These are phyloP conservation scores for Deilephila elpenor DNA, from an alignment of 2,888 invertebrate species.

Conservation along the genomic window DNA sequence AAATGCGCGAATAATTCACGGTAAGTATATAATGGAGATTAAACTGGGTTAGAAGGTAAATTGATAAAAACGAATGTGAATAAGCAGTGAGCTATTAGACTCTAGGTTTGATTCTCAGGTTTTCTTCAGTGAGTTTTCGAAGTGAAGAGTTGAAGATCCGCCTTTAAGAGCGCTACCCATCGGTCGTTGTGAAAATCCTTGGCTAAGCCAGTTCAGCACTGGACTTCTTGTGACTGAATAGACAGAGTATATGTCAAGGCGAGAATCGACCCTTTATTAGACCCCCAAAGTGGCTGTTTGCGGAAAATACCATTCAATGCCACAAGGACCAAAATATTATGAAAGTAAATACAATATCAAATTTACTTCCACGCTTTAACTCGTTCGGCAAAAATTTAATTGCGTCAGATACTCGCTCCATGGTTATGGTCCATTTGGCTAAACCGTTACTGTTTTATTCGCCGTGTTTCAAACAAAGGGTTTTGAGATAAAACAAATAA, in stretches of 20 bases:
- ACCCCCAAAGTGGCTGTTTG: background rate
- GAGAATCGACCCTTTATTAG: too few species aligned
- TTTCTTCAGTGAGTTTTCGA: too few species aligned
- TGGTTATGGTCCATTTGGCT: constrained; percentile 69
- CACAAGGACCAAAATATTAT: background rate
- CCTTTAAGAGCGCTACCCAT: too few species aligned
- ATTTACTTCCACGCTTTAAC: background rate
- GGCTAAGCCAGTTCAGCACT: too few species aligned
- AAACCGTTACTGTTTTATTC: constrained; percentile 71
- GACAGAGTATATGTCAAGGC: too few species aligned
- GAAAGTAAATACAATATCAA: background rate
- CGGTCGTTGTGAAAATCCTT: too few species aligned
- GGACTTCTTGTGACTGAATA: too few species aligned
- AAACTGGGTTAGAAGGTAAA: background rate
- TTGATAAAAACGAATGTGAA: background rate
- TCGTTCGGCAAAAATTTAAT: constrained; percentile 56
- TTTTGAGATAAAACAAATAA: constrained; percentile 72
- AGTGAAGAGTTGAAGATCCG: too few species aligned
- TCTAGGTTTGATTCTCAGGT: too few species aligned
- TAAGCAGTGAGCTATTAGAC: too few species aligned
- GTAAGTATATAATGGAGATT: background rate
- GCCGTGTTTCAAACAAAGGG: constrained; percentile 67
- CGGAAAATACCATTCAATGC: background rate
- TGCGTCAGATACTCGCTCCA: constrained; percentile 55
- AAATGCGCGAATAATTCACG: constrained; percentile 9